Percentiles rank a stretch among this genome's conserved stretches.
phyloP scores from a whole-genome alignment of 2,888 invertebrate species.

The Caenorhabditis sp. region DNA sequence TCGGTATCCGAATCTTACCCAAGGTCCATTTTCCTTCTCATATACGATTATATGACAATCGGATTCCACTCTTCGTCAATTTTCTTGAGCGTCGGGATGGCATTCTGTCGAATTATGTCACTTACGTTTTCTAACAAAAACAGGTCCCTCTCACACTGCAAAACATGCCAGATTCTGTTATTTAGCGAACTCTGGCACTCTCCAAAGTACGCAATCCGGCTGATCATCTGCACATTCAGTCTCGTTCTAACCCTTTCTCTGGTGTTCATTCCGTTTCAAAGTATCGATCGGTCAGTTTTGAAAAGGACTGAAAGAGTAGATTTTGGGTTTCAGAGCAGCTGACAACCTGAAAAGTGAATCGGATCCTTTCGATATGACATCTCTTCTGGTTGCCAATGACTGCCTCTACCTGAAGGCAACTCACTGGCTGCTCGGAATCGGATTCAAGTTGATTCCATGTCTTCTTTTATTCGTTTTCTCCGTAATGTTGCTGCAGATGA shows the following conservation, averaged over 20 bases:
- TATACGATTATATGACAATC: constrained; percentile 31
- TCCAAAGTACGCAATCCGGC: constrained; percentile 18
- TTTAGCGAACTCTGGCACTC: constrained; percentile 29
- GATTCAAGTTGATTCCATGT: constrained; percentile 22
- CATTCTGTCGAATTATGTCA: constrained; percentile 35
- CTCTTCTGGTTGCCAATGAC: constrained; percentile 10
- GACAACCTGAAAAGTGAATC: background rate
- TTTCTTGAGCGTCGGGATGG: constrained; percentile 36
- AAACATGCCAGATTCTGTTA: background rate
- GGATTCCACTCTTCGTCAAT: constrained; percentile 33
- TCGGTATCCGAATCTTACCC: constrained; percentile 5
- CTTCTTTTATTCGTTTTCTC: constrained; percentile 14
- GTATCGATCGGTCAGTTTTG: constrained; percentile 2
- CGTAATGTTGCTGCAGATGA: constrained; percentile 10
- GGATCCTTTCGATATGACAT: constrained; percentile 24
- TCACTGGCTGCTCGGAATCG: constrained; percentile 21
- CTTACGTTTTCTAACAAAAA: constrained; percentile 25
- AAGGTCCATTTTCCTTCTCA: constrained; percentile 4
- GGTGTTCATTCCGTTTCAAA: constrained; percentile 19
- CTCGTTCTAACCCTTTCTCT: constrained; percentile 9
- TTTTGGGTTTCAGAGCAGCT: background rate
- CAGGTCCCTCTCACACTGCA: no score
- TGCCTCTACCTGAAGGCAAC: constrained; percentile 20
- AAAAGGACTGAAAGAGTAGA: background rate
- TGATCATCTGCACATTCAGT: background rate